Conservation (phyloP, 92 coral and sea anemone species). For the Epizoanthus ramosus region DNA sequence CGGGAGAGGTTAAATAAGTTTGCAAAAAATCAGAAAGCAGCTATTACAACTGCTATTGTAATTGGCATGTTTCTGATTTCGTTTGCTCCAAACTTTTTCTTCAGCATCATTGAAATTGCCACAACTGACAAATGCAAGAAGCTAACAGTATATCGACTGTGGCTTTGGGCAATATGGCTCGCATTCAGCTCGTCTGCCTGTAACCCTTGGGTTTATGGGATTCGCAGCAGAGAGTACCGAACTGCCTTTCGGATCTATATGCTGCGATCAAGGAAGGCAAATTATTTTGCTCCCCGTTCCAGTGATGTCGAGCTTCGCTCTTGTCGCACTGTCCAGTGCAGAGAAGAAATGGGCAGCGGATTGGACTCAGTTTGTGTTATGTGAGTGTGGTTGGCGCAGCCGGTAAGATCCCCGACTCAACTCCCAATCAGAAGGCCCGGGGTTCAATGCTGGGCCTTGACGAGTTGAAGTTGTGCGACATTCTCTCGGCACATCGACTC, state of each 20-base stretch:
- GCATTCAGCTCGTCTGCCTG: constrained; percentile 58
- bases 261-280: no score
- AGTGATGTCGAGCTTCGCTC: no score
- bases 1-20: not conserved
- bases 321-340: no score
- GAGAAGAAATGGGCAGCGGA: no score
- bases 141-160: constrained; percentile 40
- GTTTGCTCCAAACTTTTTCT: constrained; percentile 60
- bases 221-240: constrained; percentile 47
- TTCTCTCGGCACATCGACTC: no score
- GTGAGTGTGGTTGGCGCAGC: no score
- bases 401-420: no score
- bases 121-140: constrained; percentile 47
- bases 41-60: constrained; percentile 50
- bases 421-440: no score
- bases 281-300: no score
- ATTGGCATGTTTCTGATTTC: constrained; percentile 50
- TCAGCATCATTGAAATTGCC: constrained; percentile 48
- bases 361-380: no score
- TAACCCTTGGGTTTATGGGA: not conserved
- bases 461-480: no score
- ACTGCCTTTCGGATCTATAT: constrained; percentile 13
- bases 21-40: constrained; percentile 50
- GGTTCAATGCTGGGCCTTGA: no score
- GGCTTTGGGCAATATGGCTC: constrained; percentile 69